These are phyloP conservation scores for Caenorhabditis becei DNA, from an alignment of 2,888 invertebrate species.

Conservation along the genomic window DNA sequence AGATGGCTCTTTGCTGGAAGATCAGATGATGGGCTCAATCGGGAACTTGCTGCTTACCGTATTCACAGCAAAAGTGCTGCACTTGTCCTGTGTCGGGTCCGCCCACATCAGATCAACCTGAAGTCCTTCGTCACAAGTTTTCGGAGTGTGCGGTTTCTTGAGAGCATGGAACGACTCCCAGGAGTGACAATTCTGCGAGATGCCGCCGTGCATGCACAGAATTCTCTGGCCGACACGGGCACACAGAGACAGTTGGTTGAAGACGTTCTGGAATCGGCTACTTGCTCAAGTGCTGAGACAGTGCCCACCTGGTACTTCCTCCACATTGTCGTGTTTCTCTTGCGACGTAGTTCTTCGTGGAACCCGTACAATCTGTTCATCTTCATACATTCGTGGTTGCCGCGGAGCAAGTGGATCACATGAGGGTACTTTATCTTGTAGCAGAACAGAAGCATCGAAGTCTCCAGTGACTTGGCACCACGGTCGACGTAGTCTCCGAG, in stretches of 20 bases:
- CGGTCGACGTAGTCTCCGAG: conserved; percentile 79
- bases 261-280: conserved; percentile 54
- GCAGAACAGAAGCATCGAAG: conserved; percentile 73
- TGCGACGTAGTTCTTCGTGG: conserved; percentile 71
- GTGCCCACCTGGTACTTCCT: conserved; percentile 68
- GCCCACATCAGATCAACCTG: conserved; percentile 77
- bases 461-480: conserved; percentile 72
- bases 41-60: too few species aligned
- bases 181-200: conserved; percentile 69
- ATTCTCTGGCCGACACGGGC: conserved; percentile 67
- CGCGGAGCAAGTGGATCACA: conserved; percentile 72
- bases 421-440: conserved; percentile 72
- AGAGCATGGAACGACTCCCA: conserved; percentile 67
- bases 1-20: conserved; percentile 68
- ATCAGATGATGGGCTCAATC: too few species aligned
- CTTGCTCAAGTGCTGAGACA: too few species aligned
- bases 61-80: conserved; percentile 46
- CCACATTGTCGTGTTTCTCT: conserved; percentile 71
- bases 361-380: conserved; percentile 75
- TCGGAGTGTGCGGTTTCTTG: conserved; percentile 56
- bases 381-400: conserved; percentile 77
- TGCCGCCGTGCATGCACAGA: conserved; percentile 75
- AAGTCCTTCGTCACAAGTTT: conserved; percentile 73
- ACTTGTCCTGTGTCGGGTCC: conserved; percentile 70
- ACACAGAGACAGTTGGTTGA: conserved; percentile 74